Conservation (phyloP, 2,888 invertebrate genomes). For the Nomada goodeniana region DNA sequence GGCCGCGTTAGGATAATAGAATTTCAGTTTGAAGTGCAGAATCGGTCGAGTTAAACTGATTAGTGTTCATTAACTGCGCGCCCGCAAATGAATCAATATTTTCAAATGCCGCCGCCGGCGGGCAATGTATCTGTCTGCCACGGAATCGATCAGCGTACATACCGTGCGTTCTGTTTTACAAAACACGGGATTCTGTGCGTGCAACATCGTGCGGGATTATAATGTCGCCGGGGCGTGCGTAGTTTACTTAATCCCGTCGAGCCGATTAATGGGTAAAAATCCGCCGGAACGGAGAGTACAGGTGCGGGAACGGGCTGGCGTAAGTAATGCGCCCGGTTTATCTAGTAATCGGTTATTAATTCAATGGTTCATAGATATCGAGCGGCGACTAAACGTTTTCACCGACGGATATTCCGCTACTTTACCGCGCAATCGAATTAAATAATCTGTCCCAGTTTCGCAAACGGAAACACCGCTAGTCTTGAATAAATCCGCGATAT, state of each 20-base stretch:
- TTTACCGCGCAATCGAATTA: conserved; percentile 11
- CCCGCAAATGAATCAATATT: conserved; percentile 44
- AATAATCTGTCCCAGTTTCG: neutral
- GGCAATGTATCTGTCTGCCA: conserved; percentile 44
- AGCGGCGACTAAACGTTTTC: neutral
- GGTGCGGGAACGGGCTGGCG: neutral
- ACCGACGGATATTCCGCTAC: neutral
- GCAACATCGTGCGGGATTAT: conserved; percentile 35
- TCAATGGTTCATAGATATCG: conserved; percentile 10
- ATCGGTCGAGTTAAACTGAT: conserved; percentile 42
- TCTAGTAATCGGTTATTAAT: conserved; percentile 36
- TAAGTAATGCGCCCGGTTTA: conserved; percentile 1
- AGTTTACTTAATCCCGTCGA: conserved; percentile 36
- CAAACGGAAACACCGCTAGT: neutral
- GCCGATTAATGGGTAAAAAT: conserved; percentile 44
- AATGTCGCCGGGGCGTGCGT: conserved; percentile 28
- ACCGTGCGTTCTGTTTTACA: conserved; percentile 11
- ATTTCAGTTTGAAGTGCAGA: conserved; percentile 14
- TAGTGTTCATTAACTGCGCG: conserved; percentile 39
- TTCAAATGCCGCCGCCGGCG: conserved; percentile 5
- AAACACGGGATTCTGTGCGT: conserved; percentile 27
- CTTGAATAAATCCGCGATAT: neutral
- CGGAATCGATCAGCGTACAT: conserved; percentile 50
- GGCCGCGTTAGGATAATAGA: neutral
- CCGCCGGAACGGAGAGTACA: conserved; percentile 1